Evolutionary conservation across 2,888 invertebrate species (phyloP), one percentile per base, ranked within the genome.

Genomic region (Antitype chi): DNA sequence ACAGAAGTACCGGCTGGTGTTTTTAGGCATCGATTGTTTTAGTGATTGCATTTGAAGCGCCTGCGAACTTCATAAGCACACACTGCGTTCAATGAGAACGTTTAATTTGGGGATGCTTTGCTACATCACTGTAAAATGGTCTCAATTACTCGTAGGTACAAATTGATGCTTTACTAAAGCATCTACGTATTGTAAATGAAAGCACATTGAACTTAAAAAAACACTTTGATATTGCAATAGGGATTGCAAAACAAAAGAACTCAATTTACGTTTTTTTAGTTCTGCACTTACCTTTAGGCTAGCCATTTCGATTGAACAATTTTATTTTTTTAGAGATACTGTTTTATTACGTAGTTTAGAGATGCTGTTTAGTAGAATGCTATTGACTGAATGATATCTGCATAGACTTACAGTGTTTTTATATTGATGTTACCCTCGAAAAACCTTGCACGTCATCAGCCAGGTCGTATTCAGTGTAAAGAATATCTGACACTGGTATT

Each of bases 401-500:
- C 81, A 76, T 73, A 84, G 75, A 79, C 73, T 84, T 81, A 74
- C 87, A 85, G 88, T 89, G 90, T 90, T 93, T 93, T 92, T 93
- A 93, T 93, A 93, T 91, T 83, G 85, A 85, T 87, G 85, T 70
- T 78, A 86, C 89, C 90, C 90, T 89, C 85, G 85, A 89, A 76
- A 71, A 82, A 90, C 90, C 91, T 92, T 91, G 90, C 85, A 80
- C 86, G 85, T 86, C 81, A 90, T 88, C 82, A 84, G 75, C 82
- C 81, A 85, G 83, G 87, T 87, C 86, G 87, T 89, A 84, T 84
- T 82, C 60, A 75, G 76, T 84, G 69, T 84, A 78, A 87, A 88
- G 85, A 86, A 80, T 60, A 43, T 85, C 78, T 78, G 72, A 79
- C 81, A 81, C 78, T 69, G 78, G 74, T 68, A 83, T 87, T 87